Evolutionary conservation across 2,113 vertebrate genomes (phyloP).

Genomic region (Ceuthmochares aereus): DNA sequence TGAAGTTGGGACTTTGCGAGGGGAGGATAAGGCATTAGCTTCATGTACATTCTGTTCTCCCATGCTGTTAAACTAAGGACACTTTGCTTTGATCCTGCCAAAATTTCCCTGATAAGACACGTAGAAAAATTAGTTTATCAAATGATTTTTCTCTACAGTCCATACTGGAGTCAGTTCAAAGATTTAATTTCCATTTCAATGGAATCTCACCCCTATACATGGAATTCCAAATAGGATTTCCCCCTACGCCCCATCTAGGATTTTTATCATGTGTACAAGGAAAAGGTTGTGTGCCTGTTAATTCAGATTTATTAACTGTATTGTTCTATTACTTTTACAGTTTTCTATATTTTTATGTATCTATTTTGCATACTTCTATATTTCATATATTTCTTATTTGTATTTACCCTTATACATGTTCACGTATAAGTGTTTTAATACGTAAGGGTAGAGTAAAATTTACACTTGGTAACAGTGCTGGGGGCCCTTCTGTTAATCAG

Average conservation of each 20-base stretch:
- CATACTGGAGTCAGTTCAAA: neutral
- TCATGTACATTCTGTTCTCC: neutral
- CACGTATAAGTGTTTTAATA: neutral
- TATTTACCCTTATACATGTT: neutral
- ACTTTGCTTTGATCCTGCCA: neutral
- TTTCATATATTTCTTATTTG: neutral
- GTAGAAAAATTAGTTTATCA: neutral
- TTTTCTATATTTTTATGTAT: neutral
- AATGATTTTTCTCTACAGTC: neutral
- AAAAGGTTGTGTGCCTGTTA: neutral
- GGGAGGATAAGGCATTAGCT: neutral
- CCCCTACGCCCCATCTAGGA: too few relatives aligned
- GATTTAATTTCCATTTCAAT: slow-evolving; percentile 20
- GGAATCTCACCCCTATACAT: neutral
- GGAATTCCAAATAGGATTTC: neutral
- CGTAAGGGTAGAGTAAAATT: neutral
- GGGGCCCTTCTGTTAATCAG: neutral
- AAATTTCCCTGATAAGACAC: neutral
- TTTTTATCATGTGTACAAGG: neutral
- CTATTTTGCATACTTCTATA: neutral
- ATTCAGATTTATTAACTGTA: neutral
- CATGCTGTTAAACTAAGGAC: neutral
- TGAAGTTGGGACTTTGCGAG: neutral
- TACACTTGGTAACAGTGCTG: neutral
- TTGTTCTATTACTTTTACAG: neutral